A percentile compares a stretch with the other conserved stretches of the same genome.
phyloP scores from a whole-genome alignment of 1,140 invertebrate genomes.

The Calephelis nemesis region DNA sequence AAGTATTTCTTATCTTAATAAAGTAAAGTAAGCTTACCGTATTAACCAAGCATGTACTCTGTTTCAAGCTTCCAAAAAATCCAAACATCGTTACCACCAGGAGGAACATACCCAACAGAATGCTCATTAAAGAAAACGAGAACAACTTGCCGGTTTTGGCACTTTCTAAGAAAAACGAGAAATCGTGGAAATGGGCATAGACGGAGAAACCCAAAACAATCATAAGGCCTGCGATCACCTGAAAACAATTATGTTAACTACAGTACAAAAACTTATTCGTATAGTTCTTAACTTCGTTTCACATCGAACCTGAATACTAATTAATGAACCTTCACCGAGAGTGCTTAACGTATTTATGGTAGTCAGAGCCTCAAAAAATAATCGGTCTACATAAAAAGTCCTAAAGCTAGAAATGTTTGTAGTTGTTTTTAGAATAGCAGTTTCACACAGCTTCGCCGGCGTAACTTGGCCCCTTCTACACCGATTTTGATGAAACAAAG shows the following conservation, averaged over 20 bases:
- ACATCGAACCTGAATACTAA: too few relatives aligned
- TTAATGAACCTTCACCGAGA: neutral
- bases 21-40: conserved; percentile 79
- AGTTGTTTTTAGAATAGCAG: too few relatives aligned
- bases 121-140: conserved; percentile 86
- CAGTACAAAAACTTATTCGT: too few relatives aligned
- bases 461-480: too few relatives aligned
- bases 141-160: conserved; percentile 78
- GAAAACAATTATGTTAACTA: conserved; percentile 28
- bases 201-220: conserved; percentile 87
- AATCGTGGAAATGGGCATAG: conserved; percentile 85
- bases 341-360: too few relatives aligned
- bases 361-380: too few relatives aligned
- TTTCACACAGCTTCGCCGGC: too few relatives aligned
- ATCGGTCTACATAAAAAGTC: too few relatives aligned
- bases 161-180: conserved; percentile 83
- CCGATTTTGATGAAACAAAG: too few relatives aligned
- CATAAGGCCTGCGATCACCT: conserved; percentile 86
- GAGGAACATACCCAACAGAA: conserved; percentile 87
- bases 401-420: too few relatives aligned
- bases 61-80: conserved; percentile 89
- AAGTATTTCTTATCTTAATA: neutral
- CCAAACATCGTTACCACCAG: conserved; percentile 89
- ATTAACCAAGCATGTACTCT: conserved; percentile 91
- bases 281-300: too few relatives aligned